Evolutionary conservation across 2,797 vertebrate genomes (phyloP).

Genomic region (Mionectes olivaceus): DNA sequence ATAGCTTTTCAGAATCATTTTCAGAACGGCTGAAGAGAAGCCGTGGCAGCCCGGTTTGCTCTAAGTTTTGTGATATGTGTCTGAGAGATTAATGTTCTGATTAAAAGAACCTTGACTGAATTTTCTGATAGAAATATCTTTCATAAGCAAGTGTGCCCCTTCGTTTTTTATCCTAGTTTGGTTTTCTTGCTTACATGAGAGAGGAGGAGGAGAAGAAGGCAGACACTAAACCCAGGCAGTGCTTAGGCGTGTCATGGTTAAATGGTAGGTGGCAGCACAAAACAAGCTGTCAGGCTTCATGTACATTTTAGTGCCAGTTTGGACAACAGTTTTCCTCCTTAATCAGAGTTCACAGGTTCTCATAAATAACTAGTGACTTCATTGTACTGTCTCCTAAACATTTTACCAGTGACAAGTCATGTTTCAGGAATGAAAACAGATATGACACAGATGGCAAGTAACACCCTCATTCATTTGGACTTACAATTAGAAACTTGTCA

Average conservation of each 20-base stretch:
- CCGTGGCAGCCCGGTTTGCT: slow-evolving; percentile 26
- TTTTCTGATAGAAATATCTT: slow-evolving; percentile 76
- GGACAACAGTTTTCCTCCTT: background rate
- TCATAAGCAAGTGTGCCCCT: slow-evolving; percentile 42
- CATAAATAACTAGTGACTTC: slow-evolving; percentile 48
- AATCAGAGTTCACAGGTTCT: background rate
- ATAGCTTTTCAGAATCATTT: slow-evolving; percentile 21
- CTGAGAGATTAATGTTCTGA: slow-evolving; percentile 77
- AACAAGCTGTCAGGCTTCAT: background rate
- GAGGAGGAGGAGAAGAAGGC: background rate
- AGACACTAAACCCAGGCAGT: background rate
- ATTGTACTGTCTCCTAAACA: slow-evolving; percentile 35
- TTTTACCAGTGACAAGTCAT: slow-evolving; percentile 7
- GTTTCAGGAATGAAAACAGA: slow-evolving; percentile 27
- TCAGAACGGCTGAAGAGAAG: slow-evolving; percentile 40
- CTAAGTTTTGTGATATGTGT: slow-evolving; percentile 45
- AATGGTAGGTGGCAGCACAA: background rate
- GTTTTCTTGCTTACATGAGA: background rate
- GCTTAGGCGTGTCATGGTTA: background rate
- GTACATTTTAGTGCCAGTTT: background rate
- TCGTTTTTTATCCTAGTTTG: slow-evolving; percentile 41
- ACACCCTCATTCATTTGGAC: slow-evolving; percentile 36
- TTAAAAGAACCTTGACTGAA: slow-evolving; percentile 74
- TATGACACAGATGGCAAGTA: background rate
- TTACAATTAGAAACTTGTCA: slow-evolving; percentile 45